Evolutionary conservation across 2,113 vertebrate species (phyloP), one percentile per base, ranked within the genome.

Genomic region (Thymallus thymallus): DNA sequence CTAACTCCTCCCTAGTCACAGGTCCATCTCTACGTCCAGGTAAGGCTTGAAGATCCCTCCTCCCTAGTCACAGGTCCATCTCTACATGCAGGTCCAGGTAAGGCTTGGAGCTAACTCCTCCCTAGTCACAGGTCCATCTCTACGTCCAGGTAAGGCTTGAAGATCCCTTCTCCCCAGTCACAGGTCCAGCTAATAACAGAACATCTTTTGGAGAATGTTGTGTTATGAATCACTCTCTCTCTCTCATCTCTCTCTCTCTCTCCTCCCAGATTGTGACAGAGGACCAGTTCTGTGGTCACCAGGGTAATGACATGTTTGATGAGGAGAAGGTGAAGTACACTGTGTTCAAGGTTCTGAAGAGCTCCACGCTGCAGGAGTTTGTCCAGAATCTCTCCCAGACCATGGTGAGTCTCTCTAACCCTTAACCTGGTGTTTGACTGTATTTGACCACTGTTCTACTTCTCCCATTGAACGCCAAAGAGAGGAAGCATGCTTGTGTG

Each of bases 271-370:
- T 99, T 80, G 97, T 99, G 65, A 96, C 97, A 55, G 98, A 99
- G 91, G 98, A 99, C 92, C 97, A 99, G 93, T 99, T 99, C 87
- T 99, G 98, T 80, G 98, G 97, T 76, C 98, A 99, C 85, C 98
- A 99, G 92, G 98, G 98, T 83, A 99, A 99, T 16, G 98, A 99
- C 88, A 99, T 99, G 98, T 99, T 99, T 0, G 98, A 99, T 48
- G 98, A 99, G 86, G 98, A 99, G 86, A 99, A 99, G 89, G 98
- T 99, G 75, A 99, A 98, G 82, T 99, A 99, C 88, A 98, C 98
- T 0, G 95, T 99, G 85, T 99, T 99, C 91, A 99, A 99, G 90
- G 96, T 99, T 78, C 87, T 99, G 85, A 99, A 99, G 89, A 98
- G 96, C 89, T 99, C 97, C 26, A 97, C 97, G 0, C 93, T 99